These are phyloP conservation scores for Catharus bicknelli DNA, from an alignment of 2,113 vertebrate species.

Conservation along the genomic window DNA sequence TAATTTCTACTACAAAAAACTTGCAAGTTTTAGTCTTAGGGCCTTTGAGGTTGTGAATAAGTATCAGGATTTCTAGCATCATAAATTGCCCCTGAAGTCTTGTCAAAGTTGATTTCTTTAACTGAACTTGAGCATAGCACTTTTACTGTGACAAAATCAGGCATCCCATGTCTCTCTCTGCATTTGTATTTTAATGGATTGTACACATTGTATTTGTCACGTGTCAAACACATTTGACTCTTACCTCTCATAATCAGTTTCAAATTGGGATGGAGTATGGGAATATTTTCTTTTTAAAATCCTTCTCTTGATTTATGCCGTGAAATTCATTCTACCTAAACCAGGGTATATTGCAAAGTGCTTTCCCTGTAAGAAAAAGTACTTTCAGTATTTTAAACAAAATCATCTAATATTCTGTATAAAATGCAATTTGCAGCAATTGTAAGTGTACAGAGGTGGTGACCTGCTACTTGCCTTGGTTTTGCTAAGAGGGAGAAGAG, in stretches of 20 bases:
- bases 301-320: not conserved
- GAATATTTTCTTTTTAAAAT: not conserved
- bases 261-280: not conserved
- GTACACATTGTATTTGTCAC: not conserved
- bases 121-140: accelerated
- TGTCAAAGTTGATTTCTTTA: not conserved
- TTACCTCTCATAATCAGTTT: not conserved
- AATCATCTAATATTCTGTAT: not conserved
- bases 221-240: not conserved
- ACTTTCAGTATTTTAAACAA: not conserved
- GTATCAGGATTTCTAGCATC: not conserved
- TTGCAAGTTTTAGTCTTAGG: not conserved
- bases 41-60: not conserved
- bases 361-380: not conserved
- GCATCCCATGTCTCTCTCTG: not conserved
- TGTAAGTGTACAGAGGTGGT: not conserved
- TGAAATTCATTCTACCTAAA: not conserved
- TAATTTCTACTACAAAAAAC: not conserved
- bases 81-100: not conserved
- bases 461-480: not conserved
- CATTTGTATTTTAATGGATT: not conserved
- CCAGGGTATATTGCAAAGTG: not conserved
- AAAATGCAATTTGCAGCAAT: not conserved
- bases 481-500: not conserved
- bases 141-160: not conserved